Evolutionary conservation across 2,797 vertebrate species (phyloP), one percentile per base, ranked within the genome.

Genomic region (Apogon talboti): DNA sequence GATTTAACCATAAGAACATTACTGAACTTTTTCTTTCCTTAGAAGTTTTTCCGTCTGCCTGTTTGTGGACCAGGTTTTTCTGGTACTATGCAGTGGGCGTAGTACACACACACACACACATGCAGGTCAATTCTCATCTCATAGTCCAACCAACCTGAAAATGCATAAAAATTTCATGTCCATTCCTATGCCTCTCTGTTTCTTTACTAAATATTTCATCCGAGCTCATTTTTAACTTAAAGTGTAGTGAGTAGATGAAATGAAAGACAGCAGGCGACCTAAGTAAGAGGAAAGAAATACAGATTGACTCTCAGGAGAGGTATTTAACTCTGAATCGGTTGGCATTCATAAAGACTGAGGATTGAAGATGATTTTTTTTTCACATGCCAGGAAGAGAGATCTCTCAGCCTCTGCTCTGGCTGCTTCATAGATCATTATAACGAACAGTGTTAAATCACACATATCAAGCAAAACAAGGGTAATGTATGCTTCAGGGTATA

Each of bases 121-220:
- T 30, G 24, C 43, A 37, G 4, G 45, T 72, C 53, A 24, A 42
- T 13, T 30, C 41, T 53, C 11, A 15, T 28, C 53, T 76, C 30
- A 56, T 66, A 79, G 50, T 66, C 59, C 60, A 59, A 52, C 38
- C 56, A 57, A 54, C 40, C 68, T 80, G 56, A 79, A 86, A 76
- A 52, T 4, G 2, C 67, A 85, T 86, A 30, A 83, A 82, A 62
- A 56, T 73, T 74, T 78, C 15, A 89, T 78, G 52, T 12, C 41
- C 45, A 63, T 50, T 78, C 53, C 71, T 13, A 38, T 42, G 14
- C 37, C 13, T 73, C 44, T 61, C 45, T 51, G 47, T 69, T 79
- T 48, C 71, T 69, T 62, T 38, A 13, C 70, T 89, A 62, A 76
- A 85, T 85, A 85, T 84, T 87, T 79, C 4, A 86, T 68, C 13